Conservation (phyloP, 2,113 vertebrate genomes). For the Turdus rufiventris region DNA sequence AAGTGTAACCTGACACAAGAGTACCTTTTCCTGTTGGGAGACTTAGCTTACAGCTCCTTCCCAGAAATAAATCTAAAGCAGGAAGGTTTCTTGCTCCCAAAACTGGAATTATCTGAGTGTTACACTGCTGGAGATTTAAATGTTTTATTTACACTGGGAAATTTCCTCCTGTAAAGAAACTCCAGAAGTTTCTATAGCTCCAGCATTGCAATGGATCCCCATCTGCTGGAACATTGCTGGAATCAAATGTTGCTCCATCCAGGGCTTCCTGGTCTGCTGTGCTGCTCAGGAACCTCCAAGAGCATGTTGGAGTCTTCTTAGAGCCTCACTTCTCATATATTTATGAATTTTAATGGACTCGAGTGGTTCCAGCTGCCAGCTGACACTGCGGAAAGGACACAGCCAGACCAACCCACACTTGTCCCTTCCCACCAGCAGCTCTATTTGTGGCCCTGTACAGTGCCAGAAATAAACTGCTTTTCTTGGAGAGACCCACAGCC, state of each 20-base stretch:
- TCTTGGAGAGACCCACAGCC: not conserved
- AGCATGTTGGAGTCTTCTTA: not conserved
- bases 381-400: not conserved
- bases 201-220: not conserved
- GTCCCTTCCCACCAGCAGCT: not conserved
- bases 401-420: not conserved
- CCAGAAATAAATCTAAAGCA: not conserved
- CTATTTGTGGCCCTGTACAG: not conserved
- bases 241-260: not conserved
- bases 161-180: not conserved
- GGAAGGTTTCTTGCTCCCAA: not conserved
- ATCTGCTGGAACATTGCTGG: not conserved
- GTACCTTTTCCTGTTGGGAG: not conserved
- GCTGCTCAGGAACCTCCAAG: not conserved
- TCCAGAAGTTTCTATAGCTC: not conserved
- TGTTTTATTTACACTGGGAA: not conserved
- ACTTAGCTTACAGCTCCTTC: not conserved
- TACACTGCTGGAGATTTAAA: not conserved
- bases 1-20: not conserved
- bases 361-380: not conserved
- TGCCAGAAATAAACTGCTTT: constrained; percentile 12
- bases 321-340: not conserved
- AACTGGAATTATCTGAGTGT: not conserved
- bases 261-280: not conserved
- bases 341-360: not conserved